Evolutionary conservation across 2,113 vertebrate genomes (phyloP).

Genomic region (Sus scrofa): DNA sequence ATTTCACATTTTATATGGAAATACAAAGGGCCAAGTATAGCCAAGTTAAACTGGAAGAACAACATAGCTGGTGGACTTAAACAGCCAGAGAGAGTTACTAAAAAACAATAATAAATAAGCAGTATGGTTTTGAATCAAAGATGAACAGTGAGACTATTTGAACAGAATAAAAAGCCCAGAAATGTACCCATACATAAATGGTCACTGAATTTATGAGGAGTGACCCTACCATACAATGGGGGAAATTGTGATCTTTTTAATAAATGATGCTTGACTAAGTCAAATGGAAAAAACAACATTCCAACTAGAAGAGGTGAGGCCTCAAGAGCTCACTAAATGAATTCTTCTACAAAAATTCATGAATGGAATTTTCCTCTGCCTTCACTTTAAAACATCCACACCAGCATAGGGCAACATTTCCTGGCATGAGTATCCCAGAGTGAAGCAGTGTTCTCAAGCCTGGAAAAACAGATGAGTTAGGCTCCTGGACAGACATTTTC

Average conservation of each 20-base stretch:
- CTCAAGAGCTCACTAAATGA: background rate
- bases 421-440: background rate
- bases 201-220: background rate
- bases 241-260: constrained; percentile 12
- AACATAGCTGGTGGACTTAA: constrained; percentile 6
- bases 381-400: background rate
- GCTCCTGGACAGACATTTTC: background rate
- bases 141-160: background rate
- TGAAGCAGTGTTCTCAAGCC: background rate
- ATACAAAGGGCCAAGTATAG: background rate
- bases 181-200: background rate
- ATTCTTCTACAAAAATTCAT: background rate
- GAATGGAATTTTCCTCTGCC: background rate
- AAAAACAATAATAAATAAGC: background rate
- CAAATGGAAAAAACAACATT: background rate
- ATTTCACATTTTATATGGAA: constrained; percentile 11
- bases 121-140: constrained; percentile 10
- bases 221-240: background rate
- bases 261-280: background rate
- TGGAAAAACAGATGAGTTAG: background rate
- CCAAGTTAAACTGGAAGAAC: background rate
- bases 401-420: background rate
- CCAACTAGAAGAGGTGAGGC: background rate
- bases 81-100: background rate
- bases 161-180: constrained; percentile 20